These are phyloP conservation scores for Drosophila aldrichi DNA, from an alignment of 2,888 invertebrate species.

Conservation along the genomic window DNA sequence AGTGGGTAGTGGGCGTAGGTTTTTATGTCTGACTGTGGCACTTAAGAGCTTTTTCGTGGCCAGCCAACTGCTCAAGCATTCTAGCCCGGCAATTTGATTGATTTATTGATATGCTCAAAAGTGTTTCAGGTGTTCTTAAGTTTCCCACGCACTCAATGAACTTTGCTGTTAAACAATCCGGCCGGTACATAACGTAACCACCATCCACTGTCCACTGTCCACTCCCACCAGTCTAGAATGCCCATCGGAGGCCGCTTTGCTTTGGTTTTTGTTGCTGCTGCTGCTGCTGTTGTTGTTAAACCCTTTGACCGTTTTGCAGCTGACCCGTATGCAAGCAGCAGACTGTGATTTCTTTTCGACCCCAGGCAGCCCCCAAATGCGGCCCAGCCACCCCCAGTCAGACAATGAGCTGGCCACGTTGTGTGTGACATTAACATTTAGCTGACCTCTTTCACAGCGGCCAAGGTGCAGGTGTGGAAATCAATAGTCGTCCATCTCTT, in stretches of 20 bases:
- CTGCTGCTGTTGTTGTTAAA: constrained; percentile 30
- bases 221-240: constrained; percentile 75
- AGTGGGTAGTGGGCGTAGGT: constrained; percentile 4
- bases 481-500: constrained; percentile 57
- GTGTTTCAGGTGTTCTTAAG: constrained; percentile 35
- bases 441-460: constrained; percentile 81
- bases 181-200: constrained; percentile 2
- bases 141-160: constrained; percentile 80
- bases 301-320: constrained; percentile 74
- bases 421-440: constrained; percentile 82
- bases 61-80: background rate
- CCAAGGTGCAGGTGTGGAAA: constrained; percentile 78
- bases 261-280: too few species aligned
- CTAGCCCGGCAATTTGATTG: constrained; percentile 55
- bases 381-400: constrained; percentile 32
- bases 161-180: constrained; percentile 59
- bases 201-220: constrained; percentile 33
- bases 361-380: constrained; percentile 19
- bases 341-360: constrained; percentile 73
- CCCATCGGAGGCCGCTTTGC: background rate
- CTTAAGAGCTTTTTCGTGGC: constrained; percentile 53
- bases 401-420: constrained; percentile 55
- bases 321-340: constrained; percentile 67
- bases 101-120: constrained; percentile 58
- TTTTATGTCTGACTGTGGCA: constrained; percentile 29